phyloP scores from a whole-genome alignment of 2,797 vertebrate species.

The Myotis pilosus region DNA sequence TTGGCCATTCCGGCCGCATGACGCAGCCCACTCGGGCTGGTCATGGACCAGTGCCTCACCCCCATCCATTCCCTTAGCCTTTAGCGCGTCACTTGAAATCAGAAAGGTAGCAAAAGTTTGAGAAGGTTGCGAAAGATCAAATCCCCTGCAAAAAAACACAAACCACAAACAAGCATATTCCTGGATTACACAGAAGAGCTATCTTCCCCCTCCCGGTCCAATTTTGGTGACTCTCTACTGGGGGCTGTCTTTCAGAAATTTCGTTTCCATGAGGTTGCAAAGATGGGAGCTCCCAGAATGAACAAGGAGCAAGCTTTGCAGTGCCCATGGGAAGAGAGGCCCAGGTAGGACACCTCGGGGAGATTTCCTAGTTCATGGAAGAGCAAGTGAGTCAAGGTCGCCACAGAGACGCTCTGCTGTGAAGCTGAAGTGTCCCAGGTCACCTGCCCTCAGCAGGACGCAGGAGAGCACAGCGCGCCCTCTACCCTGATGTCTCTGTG shows the following conservation, averaged over 20 bases:
- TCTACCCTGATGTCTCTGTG: neutral
- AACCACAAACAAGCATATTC: conserved; percentile 51
- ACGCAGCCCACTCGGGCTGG: conserved; percentile 81
- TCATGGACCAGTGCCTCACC: conserved; percentile 84
- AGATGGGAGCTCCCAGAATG: neutral
- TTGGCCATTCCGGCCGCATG: conserved; percentile 81
- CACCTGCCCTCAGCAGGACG: neutral
- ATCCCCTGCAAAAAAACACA: conserved; percentile 49
- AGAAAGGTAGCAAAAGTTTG: conserved; percentile 82
- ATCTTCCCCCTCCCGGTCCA: conserved; percentile 16
- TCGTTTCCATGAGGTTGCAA: neutral
- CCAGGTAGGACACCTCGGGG: neutral
- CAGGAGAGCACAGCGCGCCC: neutral
- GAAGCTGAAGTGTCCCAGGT: too few relatives aligned
- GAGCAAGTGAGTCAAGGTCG: neutral
- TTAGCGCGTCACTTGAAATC: conserved; percentile 83
- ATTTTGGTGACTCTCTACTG: conserved; percentile 9
- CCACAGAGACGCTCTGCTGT: neutral
- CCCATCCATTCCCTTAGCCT: conserved; percentile 84
- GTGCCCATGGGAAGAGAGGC: neutral
- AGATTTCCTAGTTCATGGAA: neutral
- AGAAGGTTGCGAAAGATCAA: conserved; percentile 80
- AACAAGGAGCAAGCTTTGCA: neutral
- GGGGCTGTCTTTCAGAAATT: conserved; percentile 61
- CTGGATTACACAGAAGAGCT: conserved; percentile 71